Percentiles rank a stretch among this genome's conserved stretches.
Conservation (phyloP, 2,797 vertebrate genomes). For the Clarias fuscus region DNA sequence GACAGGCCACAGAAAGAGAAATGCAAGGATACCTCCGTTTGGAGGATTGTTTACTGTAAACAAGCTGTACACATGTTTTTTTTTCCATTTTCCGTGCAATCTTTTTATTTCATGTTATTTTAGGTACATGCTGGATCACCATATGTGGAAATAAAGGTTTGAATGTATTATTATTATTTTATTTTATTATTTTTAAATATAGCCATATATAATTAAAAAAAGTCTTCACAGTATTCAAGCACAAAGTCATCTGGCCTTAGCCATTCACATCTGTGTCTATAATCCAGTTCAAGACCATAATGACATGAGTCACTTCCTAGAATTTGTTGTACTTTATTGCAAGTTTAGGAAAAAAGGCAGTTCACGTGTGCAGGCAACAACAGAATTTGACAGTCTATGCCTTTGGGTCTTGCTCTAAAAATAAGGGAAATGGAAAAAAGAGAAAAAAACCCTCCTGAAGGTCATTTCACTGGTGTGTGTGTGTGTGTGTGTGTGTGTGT, state of each 20-base stretch:
- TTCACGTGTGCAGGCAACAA: background rate
- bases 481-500: constrained; percentile 37
- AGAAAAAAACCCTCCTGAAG: constrained; percentile 35
- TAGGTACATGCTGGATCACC: background rate
- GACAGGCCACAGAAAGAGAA: background rate
- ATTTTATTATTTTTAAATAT: background rate
- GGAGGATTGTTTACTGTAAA: background rate
- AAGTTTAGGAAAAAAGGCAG: background rate
- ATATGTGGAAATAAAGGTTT: background rate
- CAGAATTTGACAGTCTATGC: background rate
- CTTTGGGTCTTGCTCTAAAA: background rate
- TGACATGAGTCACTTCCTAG: background rate
- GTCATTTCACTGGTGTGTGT: constrained; percentile 24
- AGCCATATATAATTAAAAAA: too few species aligned
- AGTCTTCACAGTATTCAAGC: background rate
- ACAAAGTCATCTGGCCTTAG: background rate
- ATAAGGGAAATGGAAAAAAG: constrained; percentile 21
- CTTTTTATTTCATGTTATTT: background rate
- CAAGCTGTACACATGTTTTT: background rate
- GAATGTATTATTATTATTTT: background rate
- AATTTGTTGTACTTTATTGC: background rate
- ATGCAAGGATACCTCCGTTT: background rate
- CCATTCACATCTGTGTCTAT: background rate
- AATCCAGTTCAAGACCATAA: background rate
- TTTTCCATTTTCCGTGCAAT: background rate